phyloP scores from a whole-genome alignment of 2,888 invertebrate genomes.

The Lasioglossum calceatum region DNA sequence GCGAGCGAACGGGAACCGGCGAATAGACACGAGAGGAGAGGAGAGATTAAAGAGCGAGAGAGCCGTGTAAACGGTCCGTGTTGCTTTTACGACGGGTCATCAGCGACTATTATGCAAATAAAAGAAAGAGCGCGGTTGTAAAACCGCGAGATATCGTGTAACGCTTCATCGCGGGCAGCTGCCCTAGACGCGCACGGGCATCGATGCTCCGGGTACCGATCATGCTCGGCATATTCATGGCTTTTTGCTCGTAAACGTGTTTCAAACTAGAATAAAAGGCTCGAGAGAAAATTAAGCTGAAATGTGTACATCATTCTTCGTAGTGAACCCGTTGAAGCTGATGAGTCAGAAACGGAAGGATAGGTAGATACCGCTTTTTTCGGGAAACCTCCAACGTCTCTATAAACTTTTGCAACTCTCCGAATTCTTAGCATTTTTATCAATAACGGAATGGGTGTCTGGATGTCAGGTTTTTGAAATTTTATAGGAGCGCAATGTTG shows the following conservation, averaged over 20 bases:
- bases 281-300: background rate
- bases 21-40: background rate
- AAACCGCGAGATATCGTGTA: constrained; percentile 53
- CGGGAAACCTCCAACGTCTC: background rate
- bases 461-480: too few relatives aligned
- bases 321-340: background rate
- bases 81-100: constrained; percentile 54
- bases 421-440: background rate
- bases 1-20: background rate
- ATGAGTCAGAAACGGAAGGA: background rate
- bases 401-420: background rate
- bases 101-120: constrained; percentile 60
- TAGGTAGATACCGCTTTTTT: background rate
- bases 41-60: constrained; percentile 18
- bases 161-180: constrained; percentile 35
- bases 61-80: constrained; percentile 27
- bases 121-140: constrained; percentile 42
- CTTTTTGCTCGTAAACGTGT: constrained; percentile 6
- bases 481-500: too few relatives aligned
- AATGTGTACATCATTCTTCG: background rate
- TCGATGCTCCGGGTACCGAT: constrained; percentile 18
- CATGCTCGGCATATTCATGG: background rate
- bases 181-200: constrained; percentile 2
- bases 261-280: background rate
- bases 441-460: too few relatives aligned